Conservation (phyloP, 2,888 invertebrate genomes). For the Palloptera scutellata region DNA sequence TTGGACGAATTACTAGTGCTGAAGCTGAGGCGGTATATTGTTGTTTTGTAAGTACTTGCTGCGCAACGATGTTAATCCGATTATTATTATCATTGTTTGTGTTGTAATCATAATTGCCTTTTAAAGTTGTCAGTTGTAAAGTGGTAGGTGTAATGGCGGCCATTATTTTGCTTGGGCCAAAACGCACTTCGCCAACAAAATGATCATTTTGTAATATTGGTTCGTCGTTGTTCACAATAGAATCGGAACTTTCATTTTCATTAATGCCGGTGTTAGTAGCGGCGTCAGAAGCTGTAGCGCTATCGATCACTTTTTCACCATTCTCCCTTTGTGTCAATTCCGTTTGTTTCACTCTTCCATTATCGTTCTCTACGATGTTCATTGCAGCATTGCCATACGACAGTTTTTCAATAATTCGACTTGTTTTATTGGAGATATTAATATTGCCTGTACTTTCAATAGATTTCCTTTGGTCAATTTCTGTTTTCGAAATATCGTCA, state of each 20-base stretch:
- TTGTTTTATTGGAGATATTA: too few relatives aligned
- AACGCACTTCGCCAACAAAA: conserved; percentile 41
- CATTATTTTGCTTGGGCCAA: conserved; percentile 22
- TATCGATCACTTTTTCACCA: too few relatives aligned
- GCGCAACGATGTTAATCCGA: conserved; percentile 4
- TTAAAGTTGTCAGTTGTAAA: conserved; percentile 37
- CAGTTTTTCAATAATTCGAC: too few relatives aligned
- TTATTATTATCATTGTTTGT: conserved; percentile 20
- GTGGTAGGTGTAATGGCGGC: conserved; percentile 38
- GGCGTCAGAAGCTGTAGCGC: too few relatives aligned
- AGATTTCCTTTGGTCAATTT: too few relatives aligned
- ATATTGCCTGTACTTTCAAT: too few relatives aligned
- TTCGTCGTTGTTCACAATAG: neutral
- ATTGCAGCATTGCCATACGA: too few relatives aligned
- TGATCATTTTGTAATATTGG: conserved; percentile 18
- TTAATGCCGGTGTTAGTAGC: neutral
- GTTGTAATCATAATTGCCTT: neutral
- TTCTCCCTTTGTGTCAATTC: too few relatives aligned
- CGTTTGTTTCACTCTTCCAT: too few relatives aligned
- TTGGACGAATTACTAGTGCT: conserved; percentile 36
- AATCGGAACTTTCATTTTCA: neutral
- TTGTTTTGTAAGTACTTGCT: neutral
- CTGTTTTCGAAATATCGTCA: too few relatives aligned
- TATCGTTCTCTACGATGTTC: too few relatives aligned
- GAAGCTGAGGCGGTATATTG: conserved; percentile 25